These are phyloP conservation scores for Maccullochella peelii DNA, from an alignment of 2,113 vertebrate species.

Conservation along the genomic window DNA sequence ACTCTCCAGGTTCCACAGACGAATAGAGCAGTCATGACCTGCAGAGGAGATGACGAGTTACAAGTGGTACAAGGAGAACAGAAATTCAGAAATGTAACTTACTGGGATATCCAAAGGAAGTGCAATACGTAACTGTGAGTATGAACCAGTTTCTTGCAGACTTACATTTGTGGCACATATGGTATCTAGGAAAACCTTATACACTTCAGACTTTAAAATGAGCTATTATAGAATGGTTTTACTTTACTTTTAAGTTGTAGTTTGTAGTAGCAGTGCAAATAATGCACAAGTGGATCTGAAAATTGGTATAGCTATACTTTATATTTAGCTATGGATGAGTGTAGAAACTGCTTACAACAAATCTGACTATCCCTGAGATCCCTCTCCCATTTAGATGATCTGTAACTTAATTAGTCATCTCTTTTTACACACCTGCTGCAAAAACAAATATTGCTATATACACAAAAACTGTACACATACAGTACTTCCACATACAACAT, in stretches of 20 bases:
- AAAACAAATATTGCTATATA: background rate
- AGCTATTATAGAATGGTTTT: background rate
- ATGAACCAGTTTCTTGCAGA: background rate
- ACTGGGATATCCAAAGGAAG: background rate
- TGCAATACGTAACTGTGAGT: background rate
- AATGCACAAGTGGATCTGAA: background rate
- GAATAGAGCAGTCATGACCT: slow-evolving; percentile 99
- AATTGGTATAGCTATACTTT: background rate
- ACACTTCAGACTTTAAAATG: background rate
- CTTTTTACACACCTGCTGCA: background rate
- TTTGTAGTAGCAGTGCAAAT: background rate
- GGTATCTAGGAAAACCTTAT: background rate
- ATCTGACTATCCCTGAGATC: background rate
- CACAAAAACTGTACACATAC: background rate
- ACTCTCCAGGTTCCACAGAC: slow-evolving; percentile 99
- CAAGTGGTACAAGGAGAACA: background rate
- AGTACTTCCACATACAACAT: background rate
- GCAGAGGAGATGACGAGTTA: slow-evolving; percentile 35
- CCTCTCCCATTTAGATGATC: background rate
- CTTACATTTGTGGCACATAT: background rate
- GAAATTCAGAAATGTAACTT: background rate
- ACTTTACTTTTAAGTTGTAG: background rate
- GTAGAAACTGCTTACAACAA: background rate
- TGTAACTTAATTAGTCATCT: background rate
- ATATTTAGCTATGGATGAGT: background rate